Conservation (phyloP, 2,113 vertebrate species). For the Tupaia chinensis region DNA sequence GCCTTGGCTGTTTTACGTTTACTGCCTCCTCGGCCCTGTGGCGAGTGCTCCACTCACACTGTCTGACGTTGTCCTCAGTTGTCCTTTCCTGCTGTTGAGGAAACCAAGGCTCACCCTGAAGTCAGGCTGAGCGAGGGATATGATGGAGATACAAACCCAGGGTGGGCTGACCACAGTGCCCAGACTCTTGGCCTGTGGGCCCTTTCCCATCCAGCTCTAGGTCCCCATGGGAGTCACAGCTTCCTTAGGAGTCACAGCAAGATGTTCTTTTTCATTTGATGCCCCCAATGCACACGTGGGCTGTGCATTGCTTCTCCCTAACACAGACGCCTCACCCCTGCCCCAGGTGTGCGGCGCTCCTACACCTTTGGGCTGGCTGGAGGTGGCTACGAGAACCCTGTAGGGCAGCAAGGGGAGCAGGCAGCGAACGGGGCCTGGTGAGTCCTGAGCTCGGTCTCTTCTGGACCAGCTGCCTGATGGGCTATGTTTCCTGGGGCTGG, state of each 20-base stretch:
- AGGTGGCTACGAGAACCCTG: constrained; percentile 94
- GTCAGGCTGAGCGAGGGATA: not conserved
- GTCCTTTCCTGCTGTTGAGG: not conserved
- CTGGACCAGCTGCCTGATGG: not conserved
- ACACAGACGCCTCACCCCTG: not conserved
- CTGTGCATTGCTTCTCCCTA: not conserved
- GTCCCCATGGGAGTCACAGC: not conserved
- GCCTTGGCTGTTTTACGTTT: fast-evolving
- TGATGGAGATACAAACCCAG: not conserved
- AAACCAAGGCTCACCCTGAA: not conserved
- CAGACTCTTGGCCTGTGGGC: not conserved
- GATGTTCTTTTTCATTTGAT: not conserved
- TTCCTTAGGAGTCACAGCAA: not conserved
- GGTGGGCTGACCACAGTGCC: not conserved
- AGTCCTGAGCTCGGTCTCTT: constrained; percentile 18
- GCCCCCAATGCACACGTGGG: not conserved
- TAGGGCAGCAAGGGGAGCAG: constrained; percentile 86
- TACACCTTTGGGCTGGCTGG: constrained; percentile 94
- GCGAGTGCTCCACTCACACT: not conserved
- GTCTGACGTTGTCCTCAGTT: not conserved
- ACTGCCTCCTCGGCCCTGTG: fast-evolving
- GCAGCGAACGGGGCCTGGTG: constrained; percentile 82
- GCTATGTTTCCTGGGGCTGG: not conserved
- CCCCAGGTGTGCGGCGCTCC: constrained; percentile 92
- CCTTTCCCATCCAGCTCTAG: not conserved